Evolutionary conservation across 1,140 invertebrate genomes (phyloP).

Genomic region (Cataglyphis hispanica): DNA sequence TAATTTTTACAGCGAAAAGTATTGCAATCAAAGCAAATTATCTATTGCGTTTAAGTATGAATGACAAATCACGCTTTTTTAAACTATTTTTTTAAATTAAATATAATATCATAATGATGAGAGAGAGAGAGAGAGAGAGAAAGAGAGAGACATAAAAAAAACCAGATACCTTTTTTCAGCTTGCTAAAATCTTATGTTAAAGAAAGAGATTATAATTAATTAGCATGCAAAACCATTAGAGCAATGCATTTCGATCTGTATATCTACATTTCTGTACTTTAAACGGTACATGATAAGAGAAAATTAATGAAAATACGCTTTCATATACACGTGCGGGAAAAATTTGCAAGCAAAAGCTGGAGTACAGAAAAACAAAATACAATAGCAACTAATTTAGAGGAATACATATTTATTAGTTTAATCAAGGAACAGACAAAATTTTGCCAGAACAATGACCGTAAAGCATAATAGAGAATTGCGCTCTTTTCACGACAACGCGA

Average conservation of each 20-base stretch:
- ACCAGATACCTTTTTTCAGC: background rate
- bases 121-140: too few species aligned
- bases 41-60: constrained; percentile 4
- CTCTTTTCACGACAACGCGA: constrained; percentile 13
- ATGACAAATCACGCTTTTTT: background rate
- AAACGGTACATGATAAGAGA: background rate
- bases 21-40: constrained; percentile 3
- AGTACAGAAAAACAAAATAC: background rate
- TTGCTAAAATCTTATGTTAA: constrained; percentile 21
- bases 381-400: background rate
- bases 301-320: constrained; percentile 2
- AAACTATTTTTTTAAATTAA: constrained; percentile 39
- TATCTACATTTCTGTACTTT: background rate
- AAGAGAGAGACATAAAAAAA: background rate
- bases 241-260: constrained; percentile 2
- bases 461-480: background rate
- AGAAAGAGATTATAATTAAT: constrained; percentile 15
- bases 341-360: background rate
- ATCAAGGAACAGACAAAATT: background rate
- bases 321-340: background rate
- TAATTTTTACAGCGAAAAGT: constrained; percentile 7
- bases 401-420: background rate
- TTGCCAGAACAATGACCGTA: background rate
- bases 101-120: background rate
- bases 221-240: constrained; percentile 40